A percentile compares a stretch with the other conserved stretches of the same genome.
Conservation (phyloP, 1,140 invertebrate species). For the Bombus waltoni region DNA sequence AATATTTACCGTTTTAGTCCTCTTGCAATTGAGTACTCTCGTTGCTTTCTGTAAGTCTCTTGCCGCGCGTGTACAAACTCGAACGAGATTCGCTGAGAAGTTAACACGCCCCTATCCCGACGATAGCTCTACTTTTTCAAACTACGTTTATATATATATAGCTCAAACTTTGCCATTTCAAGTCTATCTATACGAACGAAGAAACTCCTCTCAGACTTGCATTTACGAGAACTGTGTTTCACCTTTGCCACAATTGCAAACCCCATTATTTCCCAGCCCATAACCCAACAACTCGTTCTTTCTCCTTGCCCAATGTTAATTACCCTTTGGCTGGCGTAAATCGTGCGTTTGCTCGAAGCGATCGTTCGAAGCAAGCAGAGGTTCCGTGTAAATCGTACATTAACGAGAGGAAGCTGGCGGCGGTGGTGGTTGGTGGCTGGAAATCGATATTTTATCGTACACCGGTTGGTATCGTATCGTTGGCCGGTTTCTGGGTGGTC, state of each 20-base stretch:
- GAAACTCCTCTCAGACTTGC: too few relatives aligned
- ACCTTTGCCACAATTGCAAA: background rate
- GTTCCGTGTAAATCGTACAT: slow-evolving; percentile 39
- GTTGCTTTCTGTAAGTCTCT: too few relatives aligned
- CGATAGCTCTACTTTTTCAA: too few relatives aligned
- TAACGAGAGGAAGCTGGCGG: slow-evolving; percentile 39
- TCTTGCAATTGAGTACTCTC: too few relatives aligned
- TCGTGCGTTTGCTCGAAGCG: background rate
- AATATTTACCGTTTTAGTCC: too few relatives aligned
- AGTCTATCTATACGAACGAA: too few relatives aligned
- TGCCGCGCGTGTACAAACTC: too few relatives aligned
- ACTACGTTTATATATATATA: too few relatives aligned
- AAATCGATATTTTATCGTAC: slow-evolving; percentile 53
- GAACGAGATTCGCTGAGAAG: too few relatives aligned
- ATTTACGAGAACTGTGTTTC: too few relatives aligned
- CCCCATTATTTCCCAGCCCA: background rate
- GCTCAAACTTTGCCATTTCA: too few relatives aligned
- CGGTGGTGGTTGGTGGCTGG: slow-evolving; percentile 2
- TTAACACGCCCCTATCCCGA: too few relatives aligned
- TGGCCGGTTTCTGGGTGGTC: slow-evolving; percentile 62
- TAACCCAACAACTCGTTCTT: background rate
- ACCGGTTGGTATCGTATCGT: slow-evolving; percentile 15
- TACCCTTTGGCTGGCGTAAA: slow-evolving; percentile 1
- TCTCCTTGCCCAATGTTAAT: slow-evolving; percentile 8
- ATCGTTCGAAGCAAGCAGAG: background rate